A percentile compares a stretch with the other conserved stretches of the same genome.
These are phyloP conservation scores for Lithophane ornitopus DNA, from an alignment of 2,888 invertebrate genomes.

Conservation along the genomic window DNA sequence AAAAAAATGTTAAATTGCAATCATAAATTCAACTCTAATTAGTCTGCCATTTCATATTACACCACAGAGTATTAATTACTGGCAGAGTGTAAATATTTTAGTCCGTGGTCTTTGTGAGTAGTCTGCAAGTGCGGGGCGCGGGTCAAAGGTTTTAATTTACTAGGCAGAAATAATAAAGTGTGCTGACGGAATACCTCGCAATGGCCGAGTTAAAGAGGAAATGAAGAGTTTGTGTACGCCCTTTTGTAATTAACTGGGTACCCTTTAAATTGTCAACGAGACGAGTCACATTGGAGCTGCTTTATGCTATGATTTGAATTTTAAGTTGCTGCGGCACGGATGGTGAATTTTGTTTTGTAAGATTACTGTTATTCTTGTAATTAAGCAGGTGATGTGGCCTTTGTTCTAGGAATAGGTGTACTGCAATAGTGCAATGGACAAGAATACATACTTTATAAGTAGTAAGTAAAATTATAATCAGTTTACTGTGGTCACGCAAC, in stretches of 20 bases:
- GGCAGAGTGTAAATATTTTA: slow-evolving; percentile 75
- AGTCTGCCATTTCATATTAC: slow-evolving; percentile 71
- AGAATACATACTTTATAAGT: neutral
- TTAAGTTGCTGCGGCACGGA: slow-evolving; percentile 33
- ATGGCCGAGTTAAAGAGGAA: slow-evolving; percentile 59
- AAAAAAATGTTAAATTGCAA: slow-evolving; percentile 16
- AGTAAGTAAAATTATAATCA: neutral
- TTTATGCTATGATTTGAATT: slow-evolving; percentile 53
- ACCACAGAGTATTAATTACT: slow-evolving; percentile 76
- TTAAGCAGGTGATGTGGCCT: neutral
- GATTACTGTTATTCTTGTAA: slow-evolving; percentile 11
- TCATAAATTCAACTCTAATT: slow-evolving; percentile 57
- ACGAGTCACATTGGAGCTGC: slow-evolving; percentile 18
- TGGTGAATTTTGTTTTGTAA: slow-evolving; percentile 7
- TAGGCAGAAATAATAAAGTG: slow-evolving; percentile 66
- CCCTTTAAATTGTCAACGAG: slow-evolving; percentile 62
- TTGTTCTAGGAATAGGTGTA: neutral
- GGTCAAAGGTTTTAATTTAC: slow-evolving; percentile 69
- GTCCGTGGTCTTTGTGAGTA: slow-evolving; percentile 48
- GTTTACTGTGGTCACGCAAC: too few species aligned
- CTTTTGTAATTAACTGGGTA: slow-evolving; percentile 61
- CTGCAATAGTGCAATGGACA: neutral
- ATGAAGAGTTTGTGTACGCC: slow-evolving; percentile 58
- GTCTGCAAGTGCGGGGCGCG: slow-evolving; percentile 42
- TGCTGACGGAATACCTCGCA: slow-evolving; percentile 62